phyloP scores from a whole-genome alignment of 2,797 vertebrate species.

The Triplophysa yarkandensis region DNA sequence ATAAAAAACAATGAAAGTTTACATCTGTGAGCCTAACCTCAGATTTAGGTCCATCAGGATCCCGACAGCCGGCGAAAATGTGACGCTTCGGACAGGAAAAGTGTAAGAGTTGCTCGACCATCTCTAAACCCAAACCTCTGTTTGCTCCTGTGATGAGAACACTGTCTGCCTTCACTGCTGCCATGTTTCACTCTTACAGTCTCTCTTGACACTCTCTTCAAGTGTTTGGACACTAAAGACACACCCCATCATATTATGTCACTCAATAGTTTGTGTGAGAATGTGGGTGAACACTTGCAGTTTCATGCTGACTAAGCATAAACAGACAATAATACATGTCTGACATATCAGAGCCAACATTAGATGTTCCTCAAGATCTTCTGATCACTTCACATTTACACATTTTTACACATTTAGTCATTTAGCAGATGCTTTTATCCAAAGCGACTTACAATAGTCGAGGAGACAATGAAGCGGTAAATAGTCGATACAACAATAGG shows the following conservation, averaged over 20 bases:
- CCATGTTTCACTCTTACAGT: conserved; percentile 43
- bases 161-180: conserved; percentile 30
- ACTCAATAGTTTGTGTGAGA: background rate
- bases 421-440: too few species aligned
- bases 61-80: conserved; percentile 68
- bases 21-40: too few species aligned
- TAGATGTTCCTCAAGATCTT: too few species aligned
- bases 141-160: conserved; percentile 73
- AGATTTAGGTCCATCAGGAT: conserved; percentile 60
- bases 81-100: conserved; percentile 27
- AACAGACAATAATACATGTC: too few species aligned
- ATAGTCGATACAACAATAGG: too few species aligned
- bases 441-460: too few species aligned
- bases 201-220: background rate
- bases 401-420: too few species aligned
- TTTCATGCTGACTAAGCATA: background rate
- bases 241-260: background rate
- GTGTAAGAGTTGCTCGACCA: conserved; percentile 62
- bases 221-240: background rate
- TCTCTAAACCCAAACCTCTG: conserved; percentile 67
- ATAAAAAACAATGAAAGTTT: too few species aligned
- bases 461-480: too few species aligned
- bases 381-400: too few species aligned
- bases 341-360: too few species aligned
- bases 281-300: too few species aligned